A percentile compares a stretch with the other conserved stretches of the same genome.
These are phyloP conservation scores for Rhea pennata DNA, from an alignment of 2,113 vertebrate genomes.

Conservation along the genomic window DNA sequence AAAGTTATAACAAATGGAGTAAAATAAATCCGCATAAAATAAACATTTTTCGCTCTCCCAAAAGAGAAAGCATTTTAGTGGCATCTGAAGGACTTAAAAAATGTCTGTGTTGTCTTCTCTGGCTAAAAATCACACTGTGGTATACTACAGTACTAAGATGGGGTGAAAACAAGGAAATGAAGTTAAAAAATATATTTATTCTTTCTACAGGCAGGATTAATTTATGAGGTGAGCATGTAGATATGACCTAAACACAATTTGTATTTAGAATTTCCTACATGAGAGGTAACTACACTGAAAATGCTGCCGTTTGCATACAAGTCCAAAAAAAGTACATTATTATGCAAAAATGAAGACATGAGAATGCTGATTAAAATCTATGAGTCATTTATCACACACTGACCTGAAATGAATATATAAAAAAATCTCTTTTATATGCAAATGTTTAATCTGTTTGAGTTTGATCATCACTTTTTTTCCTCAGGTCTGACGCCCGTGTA, in stretches of 20 bases:
- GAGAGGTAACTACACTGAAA: neutral
- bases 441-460: constrained; percentile 28
- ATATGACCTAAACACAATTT: neutral
- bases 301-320: constrained; percentile 14
- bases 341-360: constrained; percentile 49
- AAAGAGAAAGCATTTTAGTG: neutral
- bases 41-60: neutral
- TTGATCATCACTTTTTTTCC: constrained; percentile 47
- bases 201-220: constrained; percentile 4
- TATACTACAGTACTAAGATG: neutral
- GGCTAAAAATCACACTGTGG: neutral
- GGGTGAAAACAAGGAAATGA: neutral
- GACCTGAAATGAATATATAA: constrained; percentile 62
- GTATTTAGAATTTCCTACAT: neutral
- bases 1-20: neutral
- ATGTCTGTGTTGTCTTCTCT: neutral
- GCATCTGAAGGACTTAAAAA: neutral
- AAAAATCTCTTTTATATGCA: constrained; percentile 65
- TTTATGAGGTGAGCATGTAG: constrained; percentile 2
- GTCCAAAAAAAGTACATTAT: constrained; percentile 33
- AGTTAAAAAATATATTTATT: constrained; percentile 3
- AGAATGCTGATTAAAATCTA: constrained; percentile 59
- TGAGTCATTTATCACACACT: constrained; percentile 57
- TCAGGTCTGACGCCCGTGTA: constrained; percentile 12
- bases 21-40: neutral